Evolutionary conservation across 2,113 vertebrate species (phyloP).

Genomic region (Procavia capensis): DNA sequence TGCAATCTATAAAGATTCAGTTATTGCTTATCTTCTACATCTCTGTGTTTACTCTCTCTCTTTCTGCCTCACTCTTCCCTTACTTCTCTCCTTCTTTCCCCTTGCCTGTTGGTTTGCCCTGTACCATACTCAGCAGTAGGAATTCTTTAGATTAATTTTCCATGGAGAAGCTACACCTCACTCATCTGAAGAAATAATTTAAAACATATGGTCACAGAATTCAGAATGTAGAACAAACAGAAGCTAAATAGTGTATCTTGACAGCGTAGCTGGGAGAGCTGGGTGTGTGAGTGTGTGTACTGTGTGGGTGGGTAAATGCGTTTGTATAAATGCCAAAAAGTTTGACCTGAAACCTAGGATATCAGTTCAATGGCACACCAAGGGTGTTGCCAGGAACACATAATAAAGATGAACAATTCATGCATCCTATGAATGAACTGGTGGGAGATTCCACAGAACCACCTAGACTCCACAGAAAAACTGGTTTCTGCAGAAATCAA

Average conservation of each 20-base stretch:
- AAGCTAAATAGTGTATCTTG: neutral
- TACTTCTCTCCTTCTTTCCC: rapidly evolving
- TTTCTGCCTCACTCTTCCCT: neutral
- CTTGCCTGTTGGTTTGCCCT: rapidly evolving
- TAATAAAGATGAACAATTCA: rapidly evolving
- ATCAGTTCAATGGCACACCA: neutral
- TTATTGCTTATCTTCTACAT: rapidly evolving
- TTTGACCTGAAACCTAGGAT: neutral
- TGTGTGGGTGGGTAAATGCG: neutral
- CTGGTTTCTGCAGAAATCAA: neutral
- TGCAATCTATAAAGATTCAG: neutral
- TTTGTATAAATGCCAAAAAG: neutral
- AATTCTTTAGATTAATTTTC: neutral
- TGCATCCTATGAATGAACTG: rapidly evolving
- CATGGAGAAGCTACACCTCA: neutral
- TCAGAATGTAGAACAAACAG: neutral
- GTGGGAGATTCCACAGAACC: rapidly evolving
- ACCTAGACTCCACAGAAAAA: neutral
- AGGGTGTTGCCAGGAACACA: neutral
- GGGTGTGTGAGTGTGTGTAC: too few relatives aligned
- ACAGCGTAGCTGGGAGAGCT: neutral
- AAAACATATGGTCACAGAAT: neutral
- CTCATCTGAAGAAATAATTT: neutral
- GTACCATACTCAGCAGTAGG: rapidly evolving
- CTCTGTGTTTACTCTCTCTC: neutral